Evolutionary conservation across 2,797 vertebrate species (phyloP).

Genomic region (Acanthis flammea): DNA sequence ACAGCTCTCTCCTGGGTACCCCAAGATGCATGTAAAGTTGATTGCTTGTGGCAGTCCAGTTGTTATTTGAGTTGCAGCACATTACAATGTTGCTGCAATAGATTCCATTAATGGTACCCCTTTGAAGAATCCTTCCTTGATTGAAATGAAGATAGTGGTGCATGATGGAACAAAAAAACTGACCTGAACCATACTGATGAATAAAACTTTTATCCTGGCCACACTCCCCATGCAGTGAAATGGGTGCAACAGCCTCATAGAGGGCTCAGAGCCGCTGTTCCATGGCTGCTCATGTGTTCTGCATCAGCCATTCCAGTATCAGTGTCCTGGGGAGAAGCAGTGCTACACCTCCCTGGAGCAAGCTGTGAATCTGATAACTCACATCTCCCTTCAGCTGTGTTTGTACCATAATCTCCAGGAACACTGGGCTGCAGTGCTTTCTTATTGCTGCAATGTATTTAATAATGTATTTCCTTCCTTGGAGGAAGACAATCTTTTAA

Average conservation of each 20-base stretch:
- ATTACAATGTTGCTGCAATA: not conserved
- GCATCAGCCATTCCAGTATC: not conserved
- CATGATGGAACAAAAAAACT: not conserved
- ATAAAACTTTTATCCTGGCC: not conserved
- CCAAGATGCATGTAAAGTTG: not conserved
- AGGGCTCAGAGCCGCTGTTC: not conserved
- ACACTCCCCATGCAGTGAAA: not conserved
- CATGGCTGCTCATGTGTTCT: not conserved
- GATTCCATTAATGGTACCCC: not conserved
- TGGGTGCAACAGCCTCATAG: not conserved
- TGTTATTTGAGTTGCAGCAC: not conserved
- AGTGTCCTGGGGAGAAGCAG: not conserved
- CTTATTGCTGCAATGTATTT: not conserved
- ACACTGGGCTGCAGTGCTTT: not conserved
- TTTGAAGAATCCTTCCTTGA: not conserved
- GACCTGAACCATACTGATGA: not conserved
- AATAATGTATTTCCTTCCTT: not conserved
- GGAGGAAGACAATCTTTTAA: not conserved
- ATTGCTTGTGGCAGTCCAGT: not conserved
- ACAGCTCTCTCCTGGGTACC: not conserved
- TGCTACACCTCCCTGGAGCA: not conserved
- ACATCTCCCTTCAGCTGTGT: not conserved
- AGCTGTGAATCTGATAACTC: not conserved
- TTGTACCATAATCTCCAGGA: not conserved
- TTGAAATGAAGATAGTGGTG: not conserved